These are phyloP conservation scores for Chrysemys picta DNA, from an alignment of 2,113 vertebrate species.

Conservation along the genomic window DNA sequence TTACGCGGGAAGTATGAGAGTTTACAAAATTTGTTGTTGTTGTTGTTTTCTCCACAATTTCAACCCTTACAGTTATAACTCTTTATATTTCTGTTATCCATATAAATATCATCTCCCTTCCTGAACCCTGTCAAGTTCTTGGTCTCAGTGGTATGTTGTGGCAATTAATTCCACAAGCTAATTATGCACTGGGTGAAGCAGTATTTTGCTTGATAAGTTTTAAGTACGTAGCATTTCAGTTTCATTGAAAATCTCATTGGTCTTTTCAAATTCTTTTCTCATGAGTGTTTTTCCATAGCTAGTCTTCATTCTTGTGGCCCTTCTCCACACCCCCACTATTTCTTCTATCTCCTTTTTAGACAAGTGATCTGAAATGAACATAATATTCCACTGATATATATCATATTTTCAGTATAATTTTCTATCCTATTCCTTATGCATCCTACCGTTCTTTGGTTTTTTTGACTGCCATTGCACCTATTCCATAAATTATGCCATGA, in stretches of 20 bases:
- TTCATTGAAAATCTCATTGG: neutral
- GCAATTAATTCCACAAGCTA: fast-evolving
- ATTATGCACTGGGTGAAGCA: neutral
- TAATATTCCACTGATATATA: neutral
- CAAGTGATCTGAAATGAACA: neutral
- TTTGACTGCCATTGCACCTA: neutral
- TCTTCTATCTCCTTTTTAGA: neutral
- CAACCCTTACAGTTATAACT: too few species aligned
- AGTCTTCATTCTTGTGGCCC: neutral
- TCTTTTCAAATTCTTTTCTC: neutral
- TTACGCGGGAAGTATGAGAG: neutral
- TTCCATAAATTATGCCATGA: neutral
- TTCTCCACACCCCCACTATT: neutral
- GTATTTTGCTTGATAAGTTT: neutral
- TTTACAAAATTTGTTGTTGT: neutral
- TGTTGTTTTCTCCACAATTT: too few species aligned
- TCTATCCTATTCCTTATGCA: neutral
- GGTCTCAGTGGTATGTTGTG: neutral
- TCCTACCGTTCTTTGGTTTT: neutral
- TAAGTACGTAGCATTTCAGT: neutral
- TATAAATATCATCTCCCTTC: fast-evolving
- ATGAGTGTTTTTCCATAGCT: neutral
- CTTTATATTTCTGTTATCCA: neutral
- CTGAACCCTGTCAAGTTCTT: neutral
- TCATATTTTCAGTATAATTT: neutral